phyloP scores from a whole-genome alignment of 2,888 invertebrate species.

The Toxonevra muliebris region DNA sequence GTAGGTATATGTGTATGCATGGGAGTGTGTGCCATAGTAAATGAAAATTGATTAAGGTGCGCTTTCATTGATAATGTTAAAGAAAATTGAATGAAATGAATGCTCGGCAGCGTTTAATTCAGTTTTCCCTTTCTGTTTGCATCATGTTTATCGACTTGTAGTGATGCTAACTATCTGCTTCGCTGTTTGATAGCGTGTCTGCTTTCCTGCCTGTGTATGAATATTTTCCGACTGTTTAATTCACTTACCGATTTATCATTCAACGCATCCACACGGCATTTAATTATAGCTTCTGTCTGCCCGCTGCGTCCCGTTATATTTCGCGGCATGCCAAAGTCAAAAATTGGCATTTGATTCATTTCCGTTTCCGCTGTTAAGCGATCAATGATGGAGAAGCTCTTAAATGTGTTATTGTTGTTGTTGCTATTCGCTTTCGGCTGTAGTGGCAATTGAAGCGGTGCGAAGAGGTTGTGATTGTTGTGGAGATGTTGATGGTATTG shows the following conservation, averaged over 20 bases:
- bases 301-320: constrained; percentile 88
- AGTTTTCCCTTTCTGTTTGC: no score
- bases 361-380: constrained; percentile 40
- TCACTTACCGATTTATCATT: constrained; percentile 82
- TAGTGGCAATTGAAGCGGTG: constrained; percentile 26
- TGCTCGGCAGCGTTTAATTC: no score
- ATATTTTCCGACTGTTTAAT: not conserved
- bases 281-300: constrained; percentile 82
- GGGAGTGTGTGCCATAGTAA: no score
- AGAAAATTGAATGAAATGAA: no score
- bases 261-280: constrained; percentile 86
- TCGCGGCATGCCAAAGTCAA: constrained; percentile 85
- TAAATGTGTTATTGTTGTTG: constrained; percentile 56
- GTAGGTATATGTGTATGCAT: not conserved
- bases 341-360: constrained; percentile 63
- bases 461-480: constrained; percentile 20
- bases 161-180: not conserved
- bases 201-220: not conserved
- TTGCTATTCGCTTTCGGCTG: constrained; percentile 46
- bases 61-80: no score
- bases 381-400: constrained; percentile 54
- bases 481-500: not conserved
- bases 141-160: no score
- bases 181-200: not conserved
- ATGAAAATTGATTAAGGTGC: no score